These are phyloP conservation scores for Eidolon helvum DNA, from an alignment of 2,113 vertebrate species.

Conservation along the genomic window DNA sequence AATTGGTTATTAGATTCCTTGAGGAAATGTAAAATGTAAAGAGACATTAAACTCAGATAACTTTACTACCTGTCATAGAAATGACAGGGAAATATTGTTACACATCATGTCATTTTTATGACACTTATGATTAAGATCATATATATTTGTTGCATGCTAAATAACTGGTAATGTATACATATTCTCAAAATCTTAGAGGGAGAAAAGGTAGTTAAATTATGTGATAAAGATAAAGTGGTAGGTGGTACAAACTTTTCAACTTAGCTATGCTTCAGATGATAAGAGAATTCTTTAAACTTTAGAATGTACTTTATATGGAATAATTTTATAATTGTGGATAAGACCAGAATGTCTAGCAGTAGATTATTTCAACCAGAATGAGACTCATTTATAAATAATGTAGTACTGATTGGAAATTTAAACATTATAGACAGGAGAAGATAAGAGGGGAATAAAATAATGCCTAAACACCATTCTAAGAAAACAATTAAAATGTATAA, in stretches of 20 bases:
- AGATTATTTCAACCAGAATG: not conserved
- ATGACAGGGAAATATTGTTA: conserved; percentile 14
- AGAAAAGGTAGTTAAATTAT: not conserved
- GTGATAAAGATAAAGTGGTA: not conserved
- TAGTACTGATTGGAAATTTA: not conserved
- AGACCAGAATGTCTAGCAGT: not conserved
- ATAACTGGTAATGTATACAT: not conserved
- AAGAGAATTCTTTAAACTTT: conserved; percentile 12
- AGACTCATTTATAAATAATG: not conserved
- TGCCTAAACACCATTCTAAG: not conserved
- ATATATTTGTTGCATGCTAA: conserved; percentile 23
- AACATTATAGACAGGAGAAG: not conserved
- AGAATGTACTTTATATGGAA: not conserved
- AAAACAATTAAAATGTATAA: not conserved
- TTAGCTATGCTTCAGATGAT: not conserved
- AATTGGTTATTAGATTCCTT: not conserved
- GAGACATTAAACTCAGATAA: conserved; percentile 43
- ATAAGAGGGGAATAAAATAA: not conserved
- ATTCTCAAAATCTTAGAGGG: not conserved
- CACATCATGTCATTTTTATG: conserved; percentile 46
- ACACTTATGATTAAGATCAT: conserved; percentile 4
- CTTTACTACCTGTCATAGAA: conserved; percentile 35
- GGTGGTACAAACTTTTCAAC: not conserved
- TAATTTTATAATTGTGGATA: not conserved
- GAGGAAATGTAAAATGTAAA: conserved; percentile 52